Percentiles rank a stretch among this genome's conserved stretches.
Conservation (phyloP, 2,888 invertebrate species). For the Rhingia rostrata region DNA sequence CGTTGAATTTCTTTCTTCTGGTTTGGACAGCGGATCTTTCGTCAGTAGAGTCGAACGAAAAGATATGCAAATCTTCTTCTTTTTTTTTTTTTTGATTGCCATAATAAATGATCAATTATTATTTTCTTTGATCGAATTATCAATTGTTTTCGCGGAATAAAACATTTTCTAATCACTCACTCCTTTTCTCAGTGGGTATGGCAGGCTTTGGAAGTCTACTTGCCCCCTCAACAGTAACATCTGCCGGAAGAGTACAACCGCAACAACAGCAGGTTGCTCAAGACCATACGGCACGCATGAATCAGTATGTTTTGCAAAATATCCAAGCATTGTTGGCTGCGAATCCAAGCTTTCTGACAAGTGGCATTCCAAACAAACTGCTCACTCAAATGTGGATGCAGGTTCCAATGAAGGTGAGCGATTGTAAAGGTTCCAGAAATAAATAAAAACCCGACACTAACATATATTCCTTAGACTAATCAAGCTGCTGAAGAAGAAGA, state of each 20-base stretch:
- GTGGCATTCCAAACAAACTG: constrained; percentile 84
- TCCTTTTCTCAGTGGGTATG: constrained; percentile 85
- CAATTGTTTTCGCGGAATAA: background rate
- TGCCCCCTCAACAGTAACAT: constrained; percentile 55
- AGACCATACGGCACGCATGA: constrained; percentile 78
- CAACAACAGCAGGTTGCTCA: constrained; percentile 62
- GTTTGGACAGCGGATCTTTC: too few species aligned
- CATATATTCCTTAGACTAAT: constrained; percentile 38
- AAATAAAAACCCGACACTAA: background rate
- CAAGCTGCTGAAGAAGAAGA: constrained; percentile 87
- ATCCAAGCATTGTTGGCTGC: constrained; percentile 81
- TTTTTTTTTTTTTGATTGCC: too few species aligned
- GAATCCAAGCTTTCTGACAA: constrained; percentile 82
- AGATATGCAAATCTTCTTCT: too few species aligned
- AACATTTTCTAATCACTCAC: background rate
- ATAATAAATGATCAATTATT: background rate
- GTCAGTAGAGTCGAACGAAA: too few species aligned
- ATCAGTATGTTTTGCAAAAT: constrained; percentile 80
- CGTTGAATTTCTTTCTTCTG: too few species aligned
- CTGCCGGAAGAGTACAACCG: constrained; percentile 45
- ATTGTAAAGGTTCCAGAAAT: background rate
- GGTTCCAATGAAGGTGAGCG: constrained; percentile 81
- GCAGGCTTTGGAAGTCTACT: constrained; percentile 83
- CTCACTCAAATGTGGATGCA: constrained; percentile 86
- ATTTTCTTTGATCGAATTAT: constrained; percentile 1